Evolutionary conservation across 2,888 invertebrate species (phyloP).

Genomic region (Coecobrya sp.): DNA sequence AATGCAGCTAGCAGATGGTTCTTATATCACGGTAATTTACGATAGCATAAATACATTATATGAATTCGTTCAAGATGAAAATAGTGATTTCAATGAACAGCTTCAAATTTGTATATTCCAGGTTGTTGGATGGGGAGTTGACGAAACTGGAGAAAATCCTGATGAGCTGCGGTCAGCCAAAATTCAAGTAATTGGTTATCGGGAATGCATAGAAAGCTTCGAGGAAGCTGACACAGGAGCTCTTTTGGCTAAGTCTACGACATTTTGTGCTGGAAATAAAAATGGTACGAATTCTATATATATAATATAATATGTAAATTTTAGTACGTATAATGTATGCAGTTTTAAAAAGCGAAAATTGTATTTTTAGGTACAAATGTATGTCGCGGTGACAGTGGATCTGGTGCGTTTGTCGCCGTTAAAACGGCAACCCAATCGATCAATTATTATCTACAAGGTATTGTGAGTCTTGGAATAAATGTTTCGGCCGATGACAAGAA

Average conservation of each 20-base stretch:
- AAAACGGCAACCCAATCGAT: slow-evolving; percentile 50
- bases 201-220: slow-evolving; percentile 82
- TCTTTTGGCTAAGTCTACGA: slow-evolving; percentile 83
- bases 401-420: slow-evolving; percentile 72
- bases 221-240: slow-evolving; percentile 72
- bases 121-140: slow-evolving; percentile 84
- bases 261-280: slow-evolving; percentile 83
- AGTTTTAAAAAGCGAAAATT: neutral
- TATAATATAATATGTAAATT: too few relatives aligned
- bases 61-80: too few relatives aligned
- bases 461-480: slow-evolving; percentile 83
- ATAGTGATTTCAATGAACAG: too few relatives aligned
- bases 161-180: slow-evolving; percentile 82
- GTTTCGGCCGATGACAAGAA: slow-evolving; percentile 64
- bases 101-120: too few relatives aligned
- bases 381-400: slow-evolving; percentile 84
- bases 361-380: slow-evolving; percentile 80
- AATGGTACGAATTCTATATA: slow-evolving; percentile 73
- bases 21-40: slow-evolving; percentile 81
- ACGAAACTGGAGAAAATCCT: slow-evolving; percentile 76
- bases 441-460: slow-evolving; percentile 84
- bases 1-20: slow-evolving; percentile 78
- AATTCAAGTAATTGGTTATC: slow-evolving; percentile 81
- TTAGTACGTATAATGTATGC: neutral
- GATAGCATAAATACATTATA: too few relatives aligned